Base-by-base conservation (phyloP, 2,888 invertebrate genomes). In the Ernsta delagoae region DNA sequence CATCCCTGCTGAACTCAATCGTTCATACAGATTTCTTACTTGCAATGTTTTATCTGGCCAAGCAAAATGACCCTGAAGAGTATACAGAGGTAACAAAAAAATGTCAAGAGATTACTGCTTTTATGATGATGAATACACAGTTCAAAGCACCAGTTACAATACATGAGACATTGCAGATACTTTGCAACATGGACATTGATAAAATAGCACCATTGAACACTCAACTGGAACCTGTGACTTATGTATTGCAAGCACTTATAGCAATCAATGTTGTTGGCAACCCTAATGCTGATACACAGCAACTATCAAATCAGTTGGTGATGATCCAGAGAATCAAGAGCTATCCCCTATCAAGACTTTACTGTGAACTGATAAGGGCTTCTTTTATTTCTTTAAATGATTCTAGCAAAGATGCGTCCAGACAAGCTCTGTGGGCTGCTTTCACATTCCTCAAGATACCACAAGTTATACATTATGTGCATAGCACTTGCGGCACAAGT, bases 391-490 rank as follows among this genome's bases (percentile, higher is more conserved):
- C 98, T n/a, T 88, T 99, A 4, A 96, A 98, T 79, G 98, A 98
- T 86, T 97, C 97, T 0, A 96, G 96, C 64, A 97, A 96, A 75
- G 97, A 96, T 57, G 87, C 93, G 1, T 95, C 96, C 7, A 97
- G 97, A 76, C 98, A 98, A 79, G 96, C 98, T 4, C 95, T 98
- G 78, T 98, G 98, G 98, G 98, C 98, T 11, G 98, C 98, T 8
- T 98, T 98, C 83, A 97, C 97, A 0, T 98, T 98, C 82, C 94
- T 99, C 7, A 98, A 98, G 93, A 95, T 98, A 63, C 98, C 98
- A 0, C 96, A 96, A 79, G 95, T 98, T 59, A 94, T 98, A 59
- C 95, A 96, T 70, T 95, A 96, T 73, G 84, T 97, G 57, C 95
- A 96, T 75, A 94, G 94, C 45, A 84, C 94, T 54, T 94, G 94